Percentiles rank a stretch among this genome's conserved stretches.
Conservation (phyloP, 2,888 invertebrate species). For the Xanthorhoe designata region DNA sequence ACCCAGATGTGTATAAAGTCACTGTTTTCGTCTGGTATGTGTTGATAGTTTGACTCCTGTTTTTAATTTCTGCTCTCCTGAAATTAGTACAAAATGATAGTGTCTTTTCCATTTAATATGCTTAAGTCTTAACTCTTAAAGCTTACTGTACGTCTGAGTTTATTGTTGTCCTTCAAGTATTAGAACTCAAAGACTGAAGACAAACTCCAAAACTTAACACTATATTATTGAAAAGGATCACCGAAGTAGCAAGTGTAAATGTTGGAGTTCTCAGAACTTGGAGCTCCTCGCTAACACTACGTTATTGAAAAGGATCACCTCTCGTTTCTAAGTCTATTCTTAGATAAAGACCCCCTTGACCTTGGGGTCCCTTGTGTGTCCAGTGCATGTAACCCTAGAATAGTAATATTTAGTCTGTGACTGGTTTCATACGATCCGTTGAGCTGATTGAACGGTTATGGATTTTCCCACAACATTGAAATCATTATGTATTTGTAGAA, state of each 20-base stretch:
- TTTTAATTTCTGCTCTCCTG: neutral
- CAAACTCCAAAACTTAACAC: conserved; percentile 1
- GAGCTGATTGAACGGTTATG: neutral
- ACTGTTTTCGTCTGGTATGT: conserved; percentile 1
- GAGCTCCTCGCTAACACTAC: conserved; percentile 17
- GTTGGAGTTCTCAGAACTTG: neutral
- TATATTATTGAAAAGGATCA: conserved; percentile 9
- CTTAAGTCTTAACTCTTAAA: neutral
- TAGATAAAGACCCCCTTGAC: conserved; percentile 22
- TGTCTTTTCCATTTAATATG: neutral
- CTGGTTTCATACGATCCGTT: conserved; percentile 1
- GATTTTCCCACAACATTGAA: neutral
- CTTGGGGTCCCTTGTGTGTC: conserved; percentile 21
- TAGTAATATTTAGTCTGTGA: conserved; percentile 9
- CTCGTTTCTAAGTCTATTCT: conserved; percentile 14
- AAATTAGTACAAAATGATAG: neutral
- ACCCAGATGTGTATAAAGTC: neutral
- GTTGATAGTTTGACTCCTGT: neutral
- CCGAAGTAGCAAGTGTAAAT: neutral
- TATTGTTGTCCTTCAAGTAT: neutral
- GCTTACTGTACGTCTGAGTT: neutral
- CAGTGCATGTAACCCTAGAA: conserved; percentile 16
- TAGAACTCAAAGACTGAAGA: neutral
- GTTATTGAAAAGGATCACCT: conserved; percentile 32
- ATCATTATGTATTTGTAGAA: neutral